Evolutionary conservation across 2,113 vertebrate species (phyloP), one percentile per base, ranked within the genome.

Genomic region (Sander lucioperca): DNA sequence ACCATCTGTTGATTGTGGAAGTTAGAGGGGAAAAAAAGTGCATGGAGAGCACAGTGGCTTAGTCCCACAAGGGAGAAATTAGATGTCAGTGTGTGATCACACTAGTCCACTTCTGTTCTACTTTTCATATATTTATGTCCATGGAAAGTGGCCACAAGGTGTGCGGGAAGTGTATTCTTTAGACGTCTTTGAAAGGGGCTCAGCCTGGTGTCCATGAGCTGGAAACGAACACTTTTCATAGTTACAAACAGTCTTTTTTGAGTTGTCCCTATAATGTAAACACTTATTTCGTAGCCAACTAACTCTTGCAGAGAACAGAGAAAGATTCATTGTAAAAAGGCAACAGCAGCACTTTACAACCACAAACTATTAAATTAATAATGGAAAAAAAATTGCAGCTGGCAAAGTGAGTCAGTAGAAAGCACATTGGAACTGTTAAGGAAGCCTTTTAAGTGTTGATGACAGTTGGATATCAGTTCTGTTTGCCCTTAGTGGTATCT

Each of bases 1-100:
- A 58, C 69, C 80, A 82, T 89, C 80, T 92, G 84, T 48, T 82
- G 69, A 61, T 74, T 63, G 56, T 71, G 65, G 48, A 79, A 83
- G 77, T 68, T 65, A 45, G 36, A 80, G 50, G 7, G 33, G 30
- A 33, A 50, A 69, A 69, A 61, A 50, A n/a, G 9, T 59, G 33
- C 39, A 27, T 21, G 13, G 2, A 54, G 74, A 80, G 74, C 23
- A 51, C 45, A 54, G 19, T 70, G 27, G n/a, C 43, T 71, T 15
- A 5, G 23, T 53, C 25, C 51, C 43, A 65, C 48, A 18, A 62
- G 13, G 36, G 9, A 73, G 36, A 11, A 74, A 63, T 23, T 10
- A 43, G 25, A 53, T 76, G 30, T 51, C 43, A 27, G 23, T 51
- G 15, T 54, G 51, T 19, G 3, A 62, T 79, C 36, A 51, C 64